A percentile compares a stretch with the other conserved stretches of the same genome.
Evolutionary conservation across 2,888 invertebrate genomes (phyloP).

Genomic region (Andrena camellia): DNA sequence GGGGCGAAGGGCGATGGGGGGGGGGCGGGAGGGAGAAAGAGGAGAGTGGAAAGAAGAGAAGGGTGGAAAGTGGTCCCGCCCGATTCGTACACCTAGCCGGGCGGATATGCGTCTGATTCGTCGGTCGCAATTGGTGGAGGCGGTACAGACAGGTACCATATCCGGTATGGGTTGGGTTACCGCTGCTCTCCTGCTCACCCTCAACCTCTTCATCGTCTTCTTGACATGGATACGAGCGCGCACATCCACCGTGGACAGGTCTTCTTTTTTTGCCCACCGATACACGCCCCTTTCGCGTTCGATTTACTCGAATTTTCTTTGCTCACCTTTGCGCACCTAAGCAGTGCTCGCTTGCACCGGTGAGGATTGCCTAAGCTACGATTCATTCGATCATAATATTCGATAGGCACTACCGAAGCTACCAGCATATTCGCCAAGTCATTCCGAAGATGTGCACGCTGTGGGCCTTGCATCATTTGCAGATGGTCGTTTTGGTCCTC

Average conservation of each 20-base stretch:
- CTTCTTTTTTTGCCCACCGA: not conserved
- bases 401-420: too few species aligned
- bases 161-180: constrained; percentile 81
- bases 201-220: constrained; percentile 71
- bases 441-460: too few species aligned
- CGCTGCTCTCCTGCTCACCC: constrained; percentile 65
- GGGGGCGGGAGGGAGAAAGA: constrained; percentile 20
- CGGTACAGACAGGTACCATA: constrained; percentile 82
- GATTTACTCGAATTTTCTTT: not conserved
- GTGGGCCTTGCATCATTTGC: too few species aligned
- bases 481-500: too few species aligned
- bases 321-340: not conserved
- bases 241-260: constrained; percentile 23
- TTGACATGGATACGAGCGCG: constrained; percentile 61
- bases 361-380: not conserved
- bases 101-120: constrained; percentile 82
- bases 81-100: constrained; percentile 81
- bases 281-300: not conserved
- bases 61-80: constrained; percentile 75
- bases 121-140: constrained; percentile 83
- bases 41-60: constrained; percentile 47
- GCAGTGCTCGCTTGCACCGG: not conserved
- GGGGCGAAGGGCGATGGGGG: not conserved
- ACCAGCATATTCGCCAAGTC: too few species aligned
- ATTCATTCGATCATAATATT: not conserved